Evolutionary conservation across 2,113 vertebrate species (phyloP).

Genomic region (Sceloporus tristichus): DNA sequence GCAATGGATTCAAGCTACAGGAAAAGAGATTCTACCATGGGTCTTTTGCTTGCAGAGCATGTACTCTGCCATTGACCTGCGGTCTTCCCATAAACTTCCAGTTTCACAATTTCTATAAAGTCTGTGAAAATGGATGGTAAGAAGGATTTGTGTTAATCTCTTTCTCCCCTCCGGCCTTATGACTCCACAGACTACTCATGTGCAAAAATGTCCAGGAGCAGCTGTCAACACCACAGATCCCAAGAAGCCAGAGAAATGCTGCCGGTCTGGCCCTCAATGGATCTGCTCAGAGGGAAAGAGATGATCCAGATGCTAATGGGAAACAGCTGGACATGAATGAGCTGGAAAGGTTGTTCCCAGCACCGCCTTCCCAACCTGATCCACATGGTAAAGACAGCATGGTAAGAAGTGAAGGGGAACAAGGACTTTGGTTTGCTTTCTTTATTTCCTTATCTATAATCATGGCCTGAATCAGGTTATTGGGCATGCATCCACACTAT

Average conservation of each 20-base stretch:
- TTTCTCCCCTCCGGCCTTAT: background rate
- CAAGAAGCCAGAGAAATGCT: constrained; percentile 76
- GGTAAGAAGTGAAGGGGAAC: constrained; percentile 76
- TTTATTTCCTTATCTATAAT: no score
- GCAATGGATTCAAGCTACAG: no score
- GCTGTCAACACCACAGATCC: constrained; percentile 85
- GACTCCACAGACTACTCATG: constrained; percentile 85
- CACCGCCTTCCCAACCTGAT: constrained; percentile 47
- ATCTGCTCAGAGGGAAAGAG: constrained; percentile 69
- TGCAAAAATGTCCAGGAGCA: constrained; percentile 90
- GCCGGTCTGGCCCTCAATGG: constrained; percentile 80
- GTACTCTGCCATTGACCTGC: background rate
- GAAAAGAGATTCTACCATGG: background rate
- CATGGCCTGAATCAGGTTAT: no score
- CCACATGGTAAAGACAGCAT: constrained; percentile 67
- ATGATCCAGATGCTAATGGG: constrained; percentile 66
- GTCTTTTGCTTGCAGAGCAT: no score
- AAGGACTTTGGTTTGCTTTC: background rate
- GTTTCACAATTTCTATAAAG: background rate
- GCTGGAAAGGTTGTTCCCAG: constrained; percentile 88
- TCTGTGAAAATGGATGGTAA: background rate
- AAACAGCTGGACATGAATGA: constrained; percentile 87
- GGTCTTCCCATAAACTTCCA: background rate
- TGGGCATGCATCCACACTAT: background rate
- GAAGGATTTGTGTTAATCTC: background rate